A percentile compares a stretch with the other conserved stretches of the same genome.
Conservation (phyloP, 1,140 invertebrate species). For the Cataglyphis hispanica region DNA sequence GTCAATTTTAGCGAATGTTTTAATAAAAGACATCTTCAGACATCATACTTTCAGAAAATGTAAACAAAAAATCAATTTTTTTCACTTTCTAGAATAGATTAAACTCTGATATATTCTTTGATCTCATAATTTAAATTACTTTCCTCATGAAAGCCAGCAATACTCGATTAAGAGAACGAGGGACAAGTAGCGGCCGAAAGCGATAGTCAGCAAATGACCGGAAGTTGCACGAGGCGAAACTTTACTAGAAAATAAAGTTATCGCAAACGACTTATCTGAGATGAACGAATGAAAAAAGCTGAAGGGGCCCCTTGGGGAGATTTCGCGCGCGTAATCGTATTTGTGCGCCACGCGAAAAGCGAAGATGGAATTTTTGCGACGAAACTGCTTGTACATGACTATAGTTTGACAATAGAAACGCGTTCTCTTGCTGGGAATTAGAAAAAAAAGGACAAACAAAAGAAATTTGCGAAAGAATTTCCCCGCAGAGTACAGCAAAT, state of each 20-base stretch:
- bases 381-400: conserved; percentile 51
- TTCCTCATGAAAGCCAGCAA: neutral
- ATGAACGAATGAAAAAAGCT: conserved; percentile 58
- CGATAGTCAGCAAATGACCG: conserved; percentile 23
- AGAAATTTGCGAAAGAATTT: conserved; percentile 14
- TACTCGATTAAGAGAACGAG: neutral
- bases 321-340: conserved; percentile 28
- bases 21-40: too few species aligned
- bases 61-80: too few species aligned
- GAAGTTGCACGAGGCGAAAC: conserved; percentile 34
- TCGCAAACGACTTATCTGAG: conserved; percentile 51
- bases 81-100: too few species aligned
- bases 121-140: neutral
- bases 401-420: conserved; percentile 32
- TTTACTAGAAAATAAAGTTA: conserved; percentile 37
- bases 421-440: neutral
- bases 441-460: neutral
- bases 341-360: conserved; percentile 11
- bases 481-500: neutral
- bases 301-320: conserved; percentile 25
- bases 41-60: too few species aligned
- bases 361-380: conserved; percentile 42
- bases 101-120: neutral
- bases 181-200: neutral
- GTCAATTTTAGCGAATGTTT: too few species aligned